These are phyloP conservation scores for Formicarius rufipectus DNA, from an alignment of 2,113 vertebrate species.

Conservation along the genomic window DNA sequence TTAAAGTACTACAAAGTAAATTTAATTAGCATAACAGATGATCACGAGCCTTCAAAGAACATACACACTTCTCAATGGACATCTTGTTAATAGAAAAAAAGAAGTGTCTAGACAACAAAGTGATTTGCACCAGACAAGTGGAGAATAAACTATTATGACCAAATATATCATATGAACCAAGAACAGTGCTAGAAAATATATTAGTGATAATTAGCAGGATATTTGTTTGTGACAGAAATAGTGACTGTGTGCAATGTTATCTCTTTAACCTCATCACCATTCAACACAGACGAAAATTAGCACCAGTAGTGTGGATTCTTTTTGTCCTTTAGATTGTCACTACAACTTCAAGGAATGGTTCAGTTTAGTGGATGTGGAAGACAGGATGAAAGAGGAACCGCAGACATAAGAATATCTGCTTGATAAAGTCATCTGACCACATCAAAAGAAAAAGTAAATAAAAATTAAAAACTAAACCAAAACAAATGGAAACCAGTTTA, in stretches of 20 bases:
- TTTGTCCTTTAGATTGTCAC: not conserved
- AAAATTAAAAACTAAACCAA: not conserved
- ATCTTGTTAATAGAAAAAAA: not conserved
- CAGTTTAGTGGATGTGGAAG: not conserved
- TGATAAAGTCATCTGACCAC: not conserved
- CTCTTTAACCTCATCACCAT: not conserved
- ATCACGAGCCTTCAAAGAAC: not conserved
- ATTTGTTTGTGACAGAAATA: not conserved
- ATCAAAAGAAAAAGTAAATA: not conserved
- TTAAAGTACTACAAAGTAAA: not conserved
- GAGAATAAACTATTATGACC: not conserved
- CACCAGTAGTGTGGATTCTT: not conserved
- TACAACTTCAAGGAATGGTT: not conserved
- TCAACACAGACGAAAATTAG: not conserved
- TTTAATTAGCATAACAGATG: not conserved
- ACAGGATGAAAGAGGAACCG: not conserved
- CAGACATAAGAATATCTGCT: not conserved
- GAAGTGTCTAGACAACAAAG: not conserved
- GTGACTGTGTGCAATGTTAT: not conserved
- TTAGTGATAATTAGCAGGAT: not conserved
- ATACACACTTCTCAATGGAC: accelerated
- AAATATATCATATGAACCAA: not conserved
- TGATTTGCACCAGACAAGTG: not conserved
- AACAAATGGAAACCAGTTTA: accelerated
- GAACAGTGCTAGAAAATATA: not conserved